Evolutionary conservation across 2,113 vertebrate genomes (phyloP).

Genomic region (Aptenodytes patagonicus): DNA sequence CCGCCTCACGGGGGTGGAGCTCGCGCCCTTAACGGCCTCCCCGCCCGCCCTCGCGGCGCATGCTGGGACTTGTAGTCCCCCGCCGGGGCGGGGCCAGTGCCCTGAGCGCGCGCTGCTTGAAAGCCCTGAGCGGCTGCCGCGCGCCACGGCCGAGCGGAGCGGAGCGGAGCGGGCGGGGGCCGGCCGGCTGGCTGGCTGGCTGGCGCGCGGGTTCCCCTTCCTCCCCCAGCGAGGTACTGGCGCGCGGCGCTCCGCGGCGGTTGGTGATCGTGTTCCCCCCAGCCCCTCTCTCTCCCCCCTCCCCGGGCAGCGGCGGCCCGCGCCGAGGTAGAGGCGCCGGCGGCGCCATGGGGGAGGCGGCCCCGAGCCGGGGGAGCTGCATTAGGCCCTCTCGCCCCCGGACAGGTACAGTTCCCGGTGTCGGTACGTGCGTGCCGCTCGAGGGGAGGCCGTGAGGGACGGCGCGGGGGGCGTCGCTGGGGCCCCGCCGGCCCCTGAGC

Average conservation of each 20-base stretch:
- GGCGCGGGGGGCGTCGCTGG: too few species aligned
- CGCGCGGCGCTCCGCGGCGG: background rate
- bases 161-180: fast-evolving
- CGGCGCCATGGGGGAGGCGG: background rate
- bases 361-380: background rate
- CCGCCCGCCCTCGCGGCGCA: background rate
- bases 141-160: background rate
- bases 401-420: too few species aligned
- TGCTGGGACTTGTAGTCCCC: background rate
- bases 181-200: too few species aligned
- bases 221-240: background rate
- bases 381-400: too few species aligned
- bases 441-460: background rate
- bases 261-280: too few species aligned
- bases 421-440: background rate
- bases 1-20: too few species aligned
- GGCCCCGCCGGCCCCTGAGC: background rate
- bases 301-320: too few species aligned
- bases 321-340: too few species aligned
- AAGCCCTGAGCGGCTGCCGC: background rate
- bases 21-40: background rate
- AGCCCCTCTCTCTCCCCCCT: fast-evolving
- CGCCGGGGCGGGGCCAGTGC: background rate
- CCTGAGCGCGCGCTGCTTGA: constrained; percentile 50
- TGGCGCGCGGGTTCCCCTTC: background rate